These are phyloP conservation scores for Cephus nigrinus DNA, from an alignment of 2,888 invertebrate genomes.

Conservation along the genomic window DNA sequence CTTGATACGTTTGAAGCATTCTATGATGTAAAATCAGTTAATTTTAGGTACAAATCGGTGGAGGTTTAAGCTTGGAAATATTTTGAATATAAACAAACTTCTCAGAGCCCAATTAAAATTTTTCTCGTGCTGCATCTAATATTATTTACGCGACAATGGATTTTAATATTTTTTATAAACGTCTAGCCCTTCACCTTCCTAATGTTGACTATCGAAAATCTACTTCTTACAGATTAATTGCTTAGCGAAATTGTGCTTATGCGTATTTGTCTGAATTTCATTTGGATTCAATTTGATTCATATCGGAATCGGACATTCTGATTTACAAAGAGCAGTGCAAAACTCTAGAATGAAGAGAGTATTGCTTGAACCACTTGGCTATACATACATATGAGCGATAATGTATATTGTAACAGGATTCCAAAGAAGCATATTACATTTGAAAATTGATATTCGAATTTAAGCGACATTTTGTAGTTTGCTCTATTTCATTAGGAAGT, in stretches of 20 bases:
- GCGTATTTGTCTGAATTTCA: constrained; percentile 27
- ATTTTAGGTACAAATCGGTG: not conserved
- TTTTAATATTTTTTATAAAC: not conserved
- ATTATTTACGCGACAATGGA: not conserved
- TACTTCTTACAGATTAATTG: not conserved
- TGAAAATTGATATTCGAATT: not conserved
- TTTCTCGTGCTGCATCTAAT: not conserved
- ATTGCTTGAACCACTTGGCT: not conserved
- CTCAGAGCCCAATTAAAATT: not conserved
- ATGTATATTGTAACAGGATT: not conserved
- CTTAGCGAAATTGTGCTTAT: constrained; percentile 30
- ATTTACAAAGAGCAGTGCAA: not conserved
- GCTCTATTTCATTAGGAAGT: not conserved
- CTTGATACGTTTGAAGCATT: not conserved
- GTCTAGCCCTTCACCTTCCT: not conserved
- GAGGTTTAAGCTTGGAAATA: not conserved
- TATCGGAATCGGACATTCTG: not conserved
- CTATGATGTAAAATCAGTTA: not conserved
- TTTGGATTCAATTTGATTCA: constrained; percentile 40
- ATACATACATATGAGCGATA: not conserved
- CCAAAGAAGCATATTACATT: not conserved
- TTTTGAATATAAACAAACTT: not conserved
- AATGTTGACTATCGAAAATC: not conserved
- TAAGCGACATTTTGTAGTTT: not conserved
- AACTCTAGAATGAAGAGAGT: not conserved